Base-by-base conservation (phyloP, 30 jellyfish, hydroid and myxozoan genomes). In the Sanderia malayensis region DNA sequence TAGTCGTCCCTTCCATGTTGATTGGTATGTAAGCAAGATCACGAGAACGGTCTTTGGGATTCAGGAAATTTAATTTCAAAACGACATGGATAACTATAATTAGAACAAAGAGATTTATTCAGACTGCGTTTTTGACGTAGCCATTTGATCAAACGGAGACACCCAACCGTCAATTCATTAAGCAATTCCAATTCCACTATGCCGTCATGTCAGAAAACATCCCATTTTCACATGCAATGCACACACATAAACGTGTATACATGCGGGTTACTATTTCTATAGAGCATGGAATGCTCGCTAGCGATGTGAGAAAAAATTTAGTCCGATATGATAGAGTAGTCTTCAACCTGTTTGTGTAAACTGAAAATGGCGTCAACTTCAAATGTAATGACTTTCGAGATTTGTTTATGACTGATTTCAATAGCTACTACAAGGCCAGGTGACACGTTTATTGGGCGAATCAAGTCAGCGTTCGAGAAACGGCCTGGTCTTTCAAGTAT, bases 151-250 rank as follows among this genome's bases (percentile, higher is more conserved):
- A 13, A 4, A 13, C 52, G 52, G 52, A 13, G 52, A 37, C 52
- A 37, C 52, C 52, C 52, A 37, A 37, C 52, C 52, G 52, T 37
- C 52, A 37, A 37, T 37, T 37, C 52, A 37, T 37, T 37, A 37
- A 13, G 52, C 6, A 37, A 4, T 37, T 37, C 52, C 13, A 37
- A 37, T 4, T 37, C 6, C 13, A 4, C 52, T 37, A 4, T 37
- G 52, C 52, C 13, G 52, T n/a, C n/a, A n/a, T 37, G 52, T 37
- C 52, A 37, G 52, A 37, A 37, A 37, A 4, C 52, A 37, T 4
- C 13, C 52, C 52, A 37, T 37, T 37, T 37, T 37, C 52, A 37
- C 52, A 4, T 4, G 52, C 52, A 37, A 4, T 37, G 13, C 52
- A 37, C 52, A 37, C 6, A 13, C 52, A n/a, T n/a, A n/a, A n/a